Evolutionary conservation across 2,888 invertebrate species (phyloP).

Genomic region (Platycheirus rosarum): DNA sequence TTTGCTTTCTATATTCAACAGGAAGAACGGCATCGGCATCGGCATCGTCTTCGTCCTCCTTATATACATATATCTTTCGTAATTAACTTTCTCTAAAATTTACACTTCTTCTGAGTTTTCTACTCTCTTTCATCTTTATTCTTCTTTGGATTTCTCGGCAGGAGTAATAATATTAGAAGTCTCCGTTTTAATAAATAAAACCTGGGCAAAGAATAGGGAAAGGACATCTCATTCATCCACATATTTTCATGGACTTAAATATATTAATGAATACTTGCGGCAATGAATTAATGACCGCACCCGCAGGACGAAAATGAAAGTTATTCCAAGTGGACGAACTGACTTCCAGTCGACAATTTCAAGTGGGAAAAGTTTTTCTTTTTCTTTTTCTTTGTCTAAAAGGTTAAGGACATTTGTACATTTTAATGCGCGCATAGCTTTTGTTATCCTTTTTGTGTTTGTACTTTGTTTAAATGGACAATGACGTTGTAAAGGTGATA

Average conservation of each 20-base stretch:
- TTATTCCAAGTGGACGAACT: conserved; percentile 55
- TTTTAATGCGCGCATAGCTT: conserved; percentile 61
- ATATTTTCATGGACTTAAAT: conserved; percentile 31
- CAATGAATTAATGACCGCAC: conserved; percentile 73
- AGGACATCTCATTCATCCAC: conserved; percentile 55
- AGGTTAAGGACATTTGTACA: conserved; percentile 70
- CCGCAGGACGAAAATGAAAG: conserved; percentile 54
- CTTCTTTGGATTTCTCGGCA: not conserved
- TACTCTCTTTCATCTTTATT: conserved; percentile 9
- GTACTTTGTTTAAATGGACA: conserved; percentile 67
- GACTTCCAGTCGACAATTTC: conserved; percentile 21
- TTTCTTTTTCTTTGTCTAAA: conserved; percentile 18
- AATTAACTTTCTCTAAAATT: conserved; percentile 68
- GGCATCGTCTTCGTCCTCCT: conserved; percentile 18
- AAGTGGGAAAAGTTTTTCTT: conserved; percentile 29
- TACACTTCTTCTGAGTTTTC: conserved; percentile 40
- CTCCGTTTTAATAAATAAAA: conserved; percentile 32
- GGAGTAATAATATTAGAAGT: conserved; percentile 1
- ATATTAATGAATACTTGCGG: conserved; percentile 70
- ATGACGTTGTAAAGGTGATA: conserved; percentile 69
- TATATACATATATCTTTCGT: conserved; percentile 14
- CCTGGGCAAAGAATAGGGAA: conserved; percentile 33
- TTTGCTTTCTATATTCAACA: conserved; percentile 42
- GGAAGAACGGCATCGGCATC: conserved; percentile 21
- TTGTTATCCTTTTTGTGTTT: conserved; percentile 49